Evolutionary conservation across 2,797 vertebrate species (phyloP).

Genomic region (Acropternis orthonyx): DNA sequence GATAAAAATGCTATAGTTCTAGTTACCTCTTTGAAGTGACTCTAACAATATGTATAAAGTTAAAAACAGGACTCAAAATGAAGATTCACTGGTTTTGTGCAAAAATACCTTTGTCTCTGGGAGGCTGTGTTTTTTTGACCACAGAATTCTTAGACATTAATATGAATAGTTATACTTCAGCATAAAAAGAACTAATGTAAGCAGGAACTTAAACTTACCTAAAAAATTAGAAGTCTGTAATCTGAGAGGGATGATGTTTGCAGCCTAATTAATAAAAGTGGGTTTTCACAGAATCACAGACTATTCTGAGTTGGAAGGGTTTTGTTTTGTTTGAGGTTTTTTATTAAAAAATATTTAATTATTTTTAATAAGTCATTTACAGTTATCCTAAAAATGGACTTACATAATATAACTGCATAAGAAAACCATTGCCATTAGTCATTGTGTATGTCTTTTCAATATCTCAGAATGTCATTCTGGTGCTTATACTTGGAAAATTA

Average conservation of each 20-base stretch:
- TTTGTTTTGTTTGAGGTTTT: too few species aligned
- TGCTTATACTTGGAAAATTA: not conserved
- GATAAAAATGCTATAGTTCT: not conserved
- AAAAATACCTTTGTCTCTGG: not conserved
- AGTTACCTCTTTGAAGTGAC: not conserved
- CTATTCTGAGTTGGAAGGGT: not conserved
- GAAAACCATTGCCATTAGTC: not conserved
- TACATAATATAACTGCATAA: not conserved
- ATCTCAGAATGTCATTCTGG: not conserved
- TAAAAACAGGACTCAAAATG: not conserved
- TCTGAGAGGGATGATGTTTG: not conserved
- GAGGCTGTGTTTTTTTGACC: rapidly evolving
- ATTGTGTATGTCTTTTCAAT: not conserved
- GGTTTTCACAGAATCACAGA: not conserved
- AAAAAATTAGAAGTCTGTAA: not conserved
- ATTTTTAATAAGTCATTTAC: not conserved
- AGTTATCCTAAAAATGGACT: not conserved
- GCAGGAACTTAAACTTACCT: not conserved
- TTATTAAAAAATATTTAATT: not conserved
- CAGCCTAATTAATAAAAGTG: not conserved
- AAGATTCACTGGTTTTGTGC: not conserved
- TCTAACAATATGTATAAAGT: not conserved
- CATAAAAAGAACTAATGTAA: not conserved
- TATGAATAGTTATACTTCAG: not conserved
- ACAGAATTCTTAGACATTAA: not conserved